These are phyloP conservation scores for Lathronympha strigana DNA, from an alignment of 2,888 invertebrate genomes.

Conservation along the genomic window DNA sequence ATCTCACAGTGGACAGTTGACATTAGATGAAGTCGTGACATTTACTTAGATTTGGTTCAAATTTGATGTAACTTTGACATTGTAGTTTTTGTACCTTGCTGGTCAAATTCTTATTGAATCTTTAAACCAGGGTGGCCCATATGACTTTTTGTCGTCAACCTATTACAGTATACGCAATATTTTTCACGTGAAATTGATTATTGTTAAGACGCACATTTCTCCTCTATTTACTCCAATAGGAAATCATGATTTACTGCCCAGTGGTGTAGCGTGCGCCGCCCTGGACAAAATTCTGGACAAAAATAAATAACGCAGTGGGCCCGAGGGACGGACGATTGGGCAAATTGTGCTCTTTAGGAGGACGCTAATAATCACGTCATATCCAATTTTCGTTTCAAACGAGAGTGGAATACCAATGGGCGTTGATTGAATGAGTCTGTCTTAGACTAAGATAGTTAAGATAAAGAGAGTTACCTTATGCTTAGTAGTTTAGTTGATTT, in stretches of 20 bases:
- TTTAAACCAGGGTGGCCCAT: not conserved
- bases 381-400: slow-evolving; percentile 41
- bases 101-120: not conserved
- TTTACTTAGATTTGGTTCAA: slow-evolving; percentile 27
- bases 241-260: slow-evolving; percentile 34
- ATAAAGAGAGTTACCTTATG: slow-evolving; percentile 7
- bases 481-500: slow-evolving; percentile 8
- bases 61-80: not conserved
- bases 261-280: slow-evolving; percentile 35
- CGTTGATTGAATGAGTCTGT: slow-evolving; percentile 39
- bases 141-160: not conserved
- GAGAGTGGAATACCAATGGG: slow-evolving; percentile 39
- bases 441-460: slow-evolving; percentile 29
- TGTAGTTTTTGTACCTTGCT: not conserved
- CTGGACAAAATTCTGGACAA: slow-evolving; percentile 41
- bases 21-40: slow-evolving; percentile 28
- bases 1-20: slow-evolving; percentile 24
- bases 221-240: slow-evolving; percentile 4
- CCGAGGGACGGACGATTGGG: slow-evolving; percentile 53
- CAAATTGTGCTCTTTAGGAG: slow-evolving; percentile 42
- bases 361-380: slow-evolving; percentile 43
- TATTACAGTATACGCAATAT: not conserved
- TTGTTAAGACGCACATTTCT: not conserved
- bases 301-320: slow-evolving; percentile 60
- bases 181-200: not conserved